These are phyloP conservation scores for Notothenia coriiceps DNA, from an alignment of 2,113 vertebrate species.

Conservation along the genomic window DNA sequence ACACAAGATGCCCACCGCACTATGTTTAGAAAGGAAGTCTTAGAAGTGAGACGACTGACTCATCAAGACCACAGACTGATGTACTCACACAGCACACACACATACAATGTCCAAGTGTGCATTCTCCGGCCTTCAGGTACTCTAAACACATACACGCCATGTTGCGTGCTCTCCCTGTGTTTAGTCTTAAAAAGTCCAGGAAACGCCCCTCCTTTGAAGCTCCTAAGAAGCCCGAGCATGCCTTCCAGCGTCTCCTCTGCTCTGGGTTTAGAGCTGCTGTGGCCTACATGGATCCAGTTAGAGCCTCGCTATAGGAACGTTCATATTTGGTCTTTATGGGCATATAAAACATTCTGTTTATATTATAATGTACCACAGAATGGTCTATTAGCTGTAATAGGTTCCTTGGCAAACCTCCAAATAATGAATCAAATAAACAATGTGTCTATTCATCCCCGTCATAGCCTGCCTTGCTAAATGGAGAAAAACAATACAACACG, in stretches of 20 bases:
- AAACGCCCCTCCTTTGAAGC: slow-evolving; percentile 76
- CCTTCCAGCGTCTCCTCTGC: slow-evolving; percentile 56
- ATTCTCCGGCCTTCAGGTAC: slow-evolving; percentile 60
- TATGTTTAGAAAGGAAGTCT: slow-evolving; percentile 49
- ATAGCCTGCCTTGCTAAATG: slow-evolving; percentile 2
- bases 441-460: slow-evolving; percentile 56
- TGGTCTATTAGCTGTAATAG: slow-evolving; percentile 66
- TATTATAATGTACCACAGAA: slow-evolving; percentile 62
- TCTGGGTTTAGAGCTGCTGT: slow-evolving; percentile 46
- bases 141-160: slow-evolving; percentile 62
- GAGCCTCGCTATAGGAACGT: slow-evolving; percentile 37
- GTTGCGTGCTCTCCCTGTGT: slow-evolving; percentile 69
- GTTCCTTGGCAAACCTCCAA: slow-evolving; percentile 62
- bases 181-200: slow-evolving; percentile 72
- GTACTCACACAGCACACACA: slow-evolving; percentile 33
- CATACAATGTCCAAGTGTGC: slow-evolving; percentile 35
- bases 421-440: slow-evolving; percentile 70
- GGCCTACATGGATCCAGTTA: slow-evolving; percentile 70
- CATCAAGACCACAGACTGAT: slow-evolving; percentile 42
- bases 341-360: slow-evolving; percentile 77
- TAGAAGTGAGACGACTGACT: slow-evolving; percentile 46
- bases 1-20: slow-evolving; percentile 40
- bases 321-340: slow-evolving; percentile 74
- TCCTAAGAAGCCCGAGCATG: slow-evolving; percentile 55
- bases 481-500: slow-evolving; percentile 40